phyloP scores from a whole-genome alignment of 2,113 vertebrate genomes.

The Megaceryle maxima region DNA sequence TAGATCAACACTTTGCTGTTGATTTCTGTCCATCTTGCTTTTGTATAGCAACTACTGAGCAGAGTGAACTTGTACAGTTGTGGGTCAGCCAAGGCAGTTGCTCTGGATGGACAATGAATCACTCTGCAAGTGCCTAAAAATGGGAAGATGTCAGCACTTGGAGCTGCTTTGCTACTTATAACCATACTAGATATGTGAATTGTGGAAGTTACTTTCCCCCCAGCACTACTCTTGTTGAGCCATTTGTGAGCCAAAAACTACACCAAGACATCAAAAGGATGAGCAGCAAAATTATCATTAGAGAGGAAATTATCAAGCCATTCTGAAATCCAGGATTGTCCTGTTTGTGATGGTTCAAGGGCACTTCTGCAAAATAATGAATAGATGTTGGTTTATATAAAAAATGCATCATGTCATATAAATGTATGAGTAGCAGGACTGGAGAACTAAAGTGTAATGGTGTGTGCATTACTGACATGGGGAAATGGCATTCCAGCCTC shows the following conservation, averaged over 20 bases:
- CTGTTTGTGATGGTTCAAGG: neutral
- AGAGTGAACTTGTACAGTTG: neutral
- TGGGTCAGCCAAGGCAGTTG: neutral
- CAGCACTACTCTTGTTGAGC: neutral
- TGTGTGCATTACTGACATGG: neutral
- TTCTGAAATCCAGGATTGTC: neutral
- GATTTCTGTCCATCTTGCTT: neutral
- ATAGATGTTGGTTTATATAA: neutral
- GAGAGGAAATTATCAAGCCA: accelerated
- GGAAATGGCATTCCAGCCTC: neutral
- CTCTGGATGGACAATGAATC: neutral
- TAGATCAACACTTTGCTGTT: neutral
- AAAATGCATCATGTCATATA: neutral
- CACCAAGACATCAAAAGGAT: neutral
- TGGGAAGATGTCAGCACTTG: neutral
- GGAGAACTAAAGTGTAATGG: neutral
- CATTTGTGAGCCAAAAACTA: neutral
- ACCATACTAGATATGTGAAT: neutral
- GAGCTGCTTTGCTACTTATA: neutral
- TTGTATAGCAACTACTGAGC: neutral
- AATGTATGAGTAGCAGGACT: neutral
- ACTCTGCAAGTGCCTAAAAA: neutral
- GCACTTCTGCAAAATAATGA: neutral
- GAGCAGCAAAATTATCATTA: neutral
- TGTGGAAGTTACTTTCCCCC: neutral